Percentiles rank a stretch among this genome's conserved stretches.
These are phyloP conservation scores for Drosophila melanica DNA, from an alignment of 1,140 invertebrate genomes.

Conservation along the genomic window DNA sequence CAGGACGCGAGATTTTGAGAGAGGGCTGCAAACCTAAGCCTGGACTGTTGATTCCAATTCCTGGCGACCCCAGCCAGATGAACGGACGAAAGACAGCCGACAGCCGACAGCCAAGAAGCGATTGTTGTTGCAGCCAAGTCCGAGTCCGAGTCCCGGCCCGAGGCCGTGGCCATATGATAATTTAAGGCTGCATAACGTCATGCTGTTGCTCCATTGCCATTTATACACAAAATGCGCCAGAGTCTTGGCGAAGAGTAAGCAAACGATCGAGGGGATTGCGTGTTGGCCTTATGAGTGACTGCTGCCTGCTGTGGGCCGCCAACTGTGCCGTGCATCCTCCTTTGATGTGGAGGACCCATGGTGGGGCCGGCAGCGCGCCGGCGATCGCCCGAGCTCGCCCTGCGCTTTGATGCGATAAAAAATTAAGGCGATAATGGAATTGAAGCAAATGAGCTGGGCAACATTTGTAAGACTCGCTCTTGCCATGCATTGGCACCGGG, in stretches of 20 bases:
- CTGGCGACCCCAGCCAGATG: slow-evolving; percentile 35
- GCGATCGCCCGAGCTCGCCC: slow-evolving; percentile 16
- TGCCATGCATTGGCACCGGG: background rate
- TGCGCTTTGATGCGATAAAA: slow-evolving; percentile 80
- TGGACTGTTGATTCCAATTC: slow-evolving; percentile 37
- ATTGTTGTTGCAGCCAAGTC: slow-evolving; percentile 26
- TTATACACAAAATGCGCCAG: slow-evolving; percentile 62
- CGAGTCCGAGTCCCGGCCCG: background rate
- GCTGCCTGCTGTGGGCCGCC: slow-evolving; percentile 73
- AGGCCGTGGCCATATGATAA: slow-evolving; percentile 70
- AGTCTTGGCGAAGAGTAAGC: slow-evolving; percentile 9
- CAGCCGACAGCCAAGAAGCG: background rate
- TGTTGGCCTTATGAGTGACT: slow-evolving; percentile 77
- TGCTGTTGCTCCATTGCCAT: slow-evolving; percentile 80
- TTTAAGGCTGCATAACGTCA: slow-evolving; percentile 81
- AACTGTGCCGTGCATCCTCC: slow-evolving; percentile 79
- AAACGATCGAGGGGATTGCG: slow-evolving; percentile 54
- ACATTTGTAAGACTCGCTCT: slow-evolving; percentile 72
- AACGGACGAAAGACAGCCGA: background rate
- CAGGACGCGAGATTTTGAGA: slow-evolving; percentile 72
- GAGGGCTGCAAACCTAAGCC: slow-evolving; percentile 25
- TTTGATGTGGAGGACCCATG: slow-evolving; percentile 70
- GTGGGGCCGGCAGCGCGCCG: slow-evolving; percentile 32
- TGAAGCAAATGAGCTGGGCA: slow-evolving; percentile 82
- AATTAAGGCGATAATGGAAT: slow-evolving; percentile 84